Conservation (phyloP, 1,140 invertebrate genomes). For the Fopius arisanus region DNA sequence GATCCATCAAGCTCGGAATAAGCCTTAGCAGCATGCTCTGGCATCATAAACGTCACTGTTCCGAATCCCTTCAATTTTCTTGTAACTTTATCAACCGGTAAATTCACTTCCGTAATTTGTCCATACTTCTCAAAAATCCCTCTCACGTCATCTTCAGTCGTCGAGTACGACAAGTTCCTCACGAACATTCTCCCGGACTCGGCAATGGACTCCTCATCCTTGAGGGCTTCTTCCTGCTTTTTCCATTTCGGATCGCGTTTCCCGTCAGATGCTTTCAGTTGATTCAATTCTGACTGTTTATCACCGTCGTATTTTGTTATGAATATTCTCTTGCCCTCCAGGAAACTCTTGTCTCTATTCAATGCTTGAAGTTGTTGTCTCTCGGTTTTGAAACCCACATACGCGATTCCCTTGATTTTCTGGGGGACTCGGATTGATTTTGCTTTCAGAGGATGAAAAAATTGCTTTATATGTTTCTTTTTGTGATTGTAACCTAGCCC, state of each 20-base stretch:
- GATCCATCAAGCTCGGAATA: constrained; percentile 89
- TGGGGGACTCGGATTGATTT: constrained; percentile 81
- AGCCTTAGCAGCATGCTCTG: constrained; percentile 93
- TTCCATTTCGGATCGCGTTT: constrained; percentile 69
- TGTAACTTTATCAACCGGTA: constrained; percentile 87
- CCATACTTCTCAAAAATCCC: constrained; percentile 88
- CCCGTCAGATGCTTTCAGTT: constrained; percentile 48
- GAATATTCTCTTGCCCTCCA: constrained; percentile 75
- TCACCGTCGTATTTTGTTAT: constrained; percentile 71
- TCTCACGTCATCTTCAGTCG: constrained; percentile 88
- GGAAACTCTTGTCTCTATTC: constrained; percentile 86
- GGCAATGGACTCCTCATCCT: constrained; percentile 82
- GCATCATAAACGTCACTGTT: constrained; percentile 91
- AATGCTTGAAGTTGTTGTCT: constrained; percentile 83
- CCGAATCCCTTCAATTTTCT: constrained; percentile 94
- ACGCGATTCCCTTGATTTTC: constrained; percentile 86
- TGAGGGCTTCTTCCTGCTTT: constrained; percentile 73
- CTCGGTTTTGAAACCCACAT: constrained; percentile 87
- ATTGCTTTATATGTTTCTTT: constrained; percentile 84
- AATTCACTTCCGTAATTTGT: constrained; percentile 84
- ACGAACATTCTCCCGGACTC: constrained; percentile 95
- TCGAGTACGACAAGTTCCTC: constrained; percentile 90
- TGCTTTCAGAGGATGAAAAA: constrained; percentile 82
- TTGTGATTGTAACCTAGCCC: constrained; percentile 76
- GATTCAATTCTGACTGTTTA: constrained; percentile 56